A percentile compares a stretch with the other conserved stretches of the same genome.
Evolutionary conservation across 2,888 invertebrate genomes (phyloP).

Genomic region (Aplocera efformata): DNA sequence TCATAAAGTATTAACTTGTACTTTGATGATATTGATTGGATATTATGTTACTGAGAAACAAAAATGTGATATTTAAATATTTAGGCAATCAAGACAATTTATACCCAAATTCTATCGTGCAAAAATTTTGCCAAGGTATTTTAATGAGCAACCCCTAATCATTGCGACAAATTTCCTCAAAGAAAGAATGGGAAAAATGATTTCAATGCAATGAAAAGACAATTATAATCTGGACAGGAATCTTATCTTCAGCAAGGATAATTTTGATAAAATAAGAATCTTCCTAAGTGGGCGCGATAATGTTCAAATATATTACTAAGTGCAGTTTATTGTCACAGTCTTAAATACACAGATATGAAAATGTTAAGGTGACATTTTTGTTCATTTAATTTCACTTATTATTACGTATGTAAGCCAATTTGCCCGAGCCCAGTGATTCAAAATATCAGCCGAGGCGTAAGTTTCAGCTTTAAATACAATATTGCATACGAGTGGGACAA

Average conservation of each 20-base stretch:
- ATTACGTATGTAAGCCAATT: too few relatives aligned
- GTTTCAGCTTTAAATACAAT: too few relatives aligned
- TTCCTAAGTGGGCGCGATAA: conserved; percentile 46
- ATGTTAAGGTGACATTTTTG: conserved; percentile 10
- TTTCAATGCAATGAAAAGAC: conserved; percentile 44
- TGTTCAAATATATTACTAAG: conserved; percentile 39
- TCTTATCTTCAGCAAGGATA: conserved; percentile 58
- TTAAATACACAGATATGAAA: conserved; percentile 16
- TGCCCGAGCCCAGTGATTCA: too few relatives aligned
- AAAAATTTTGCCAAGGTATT: conserved; percentile 41
- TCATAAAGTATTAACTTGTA: too few relatives aligned
- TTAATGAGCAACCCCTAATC: conserved; percentile 48
- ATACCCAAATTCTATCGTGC: conserved; percentile 29
- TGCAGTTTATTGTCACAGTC: conserved; percentile 11
- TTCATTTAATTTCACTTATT: too few relatives aligned
- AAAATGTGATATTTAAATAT: conserved; percentile 1
- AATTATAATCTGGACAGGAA: conserved; percentile 47
- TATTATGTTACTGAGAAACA: too few relatives aligned
- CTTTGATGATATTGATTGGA: too few relatives aligned
- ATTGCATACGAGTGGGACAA: too few relatives aligned
- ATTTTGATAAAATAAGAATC: conserved; percentile 59
- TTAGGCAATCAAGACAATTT: conserved; percentile 12
- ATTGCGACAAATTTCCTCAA: conserved; percentile 53
- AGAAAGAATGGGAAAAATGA: conserved; percentile 54
- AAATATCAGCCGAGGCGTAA: too few relatives aligned